Conservation (phyloP, 2,888 invertebrate genomes). For the Ectemnius cavifrons region DNA sequence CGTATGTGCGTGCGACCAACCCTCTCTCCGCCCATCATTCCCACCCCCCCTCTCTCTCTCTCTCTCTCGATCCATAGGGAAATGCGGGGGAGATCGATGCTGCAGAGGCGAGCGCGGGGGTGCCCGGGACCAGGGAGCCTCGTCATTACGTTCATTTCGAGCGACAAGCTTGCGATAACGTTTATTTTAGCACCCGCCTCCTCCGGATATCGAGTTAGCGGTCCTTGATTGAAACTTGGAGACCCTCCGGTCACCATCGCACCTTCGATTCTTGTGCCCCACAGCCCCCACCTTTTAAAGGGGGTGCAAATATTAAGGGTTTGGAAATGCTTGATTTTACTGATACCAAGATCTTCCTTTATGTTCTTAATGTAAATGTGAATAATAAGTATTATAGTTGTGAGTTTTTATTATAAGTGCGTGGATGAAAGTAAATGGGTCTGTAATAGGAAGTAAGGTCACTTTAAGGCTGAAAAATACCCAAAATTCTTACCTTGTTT, state of each 20-base stretch:
- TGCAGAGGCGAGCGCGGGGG: constrained; percentile 12
- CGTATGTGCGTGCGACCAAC: constrained; percentile 1
- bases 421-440: too few relatives aligned
- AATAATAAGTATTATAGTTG: too few relatives aligned
- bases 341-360: too few relatives aligned
- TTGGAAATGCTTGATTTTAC: too few relatives aligned
- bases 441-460: too few relatives aligned
- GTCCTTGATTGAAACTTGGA: constrained; percentile 23
- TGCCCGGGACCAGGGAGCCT: constrained; percentile 11
- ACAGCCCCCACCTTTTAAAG: too few relatives aligned
- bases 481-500: constrained; percentile 84
- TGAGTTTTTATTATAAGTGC: too few relatives aligned
- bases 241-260: not conserved
- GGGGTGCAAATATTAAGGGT: too few relatives aligned
- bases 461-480: constrained; percentile 85
- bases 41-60: too few relatives aligned
- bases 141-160: constrained; percentile 22
- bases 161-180: constrained; percentile 30
- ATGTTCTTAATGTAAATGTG: too few relatives aligned
- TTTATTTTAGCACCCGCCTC: constrained; percentile 24
- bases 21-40: not conserved
- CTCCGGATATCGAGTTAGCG: constrained; percentile 2
- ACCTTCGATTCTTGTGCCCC: not conserved
- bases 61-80: constrained; percentile 8
- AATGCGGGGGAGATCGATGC: constrained; percentile 21